Conservation (phyloP, 1,140 invertebrate species). For the Neotoxoptera formosana region DNA sequence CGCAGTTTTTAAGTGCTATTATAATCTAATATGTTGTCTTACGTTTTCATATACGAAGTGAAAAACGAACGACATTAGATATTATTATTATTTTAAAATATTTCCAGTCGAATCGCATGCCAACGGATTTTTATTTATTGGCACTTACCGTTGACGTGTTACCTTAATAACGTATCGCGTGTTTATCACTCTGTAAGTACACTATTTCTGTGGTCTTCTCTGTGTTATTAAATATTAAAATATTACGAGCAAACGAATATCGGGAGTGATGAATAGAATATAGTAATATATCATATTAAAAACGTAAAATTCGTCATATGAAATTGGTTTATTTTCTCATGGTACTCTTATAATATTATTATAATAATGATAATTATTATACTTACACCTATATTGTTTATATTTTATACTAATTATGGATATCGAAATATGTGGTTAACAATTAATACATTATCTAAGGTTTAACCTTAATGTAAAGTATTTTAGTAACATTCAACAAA, state of each 20-base stretch:
- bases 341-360: not conserved
- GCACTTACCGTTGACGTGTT: not conserved
- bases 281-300: not conserved
- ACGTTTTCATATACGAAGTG: not conserved
- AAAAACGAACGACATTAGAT: not conserved
- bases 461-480: not conserved
- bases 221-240: constrained; percentile 12
- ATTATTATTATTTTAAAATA: not conserved
- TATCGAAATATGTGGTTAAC: not conserved
- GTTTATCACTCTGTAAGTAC: not conserved
- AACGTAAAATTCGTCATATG: not conserved
- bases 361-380: not conserved
- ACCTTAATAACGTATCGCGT: not conserved
- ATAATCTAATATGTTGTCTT: not conserved
- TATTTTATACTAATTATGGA: not conserved
- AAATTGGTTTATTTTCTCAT: not conserved
- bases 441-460: not conserved
- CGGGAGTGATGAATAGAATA: not conserved
- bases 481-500: not conserved
- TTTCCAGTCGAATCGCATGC: not conserved
- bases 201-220: not conserved
- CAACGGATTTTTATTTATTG: not conserved
- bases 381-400: not conserved
- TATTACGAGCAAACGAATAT: not conserved
- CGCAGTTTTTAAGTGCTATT: not conserved